A percentile compares a stretch with the other conserved stretches of the same genome.
Evolutionary conservation across 2,113 vertebrate genomes (phyloP).

Genomic region (Vidua macroura): DNA sequence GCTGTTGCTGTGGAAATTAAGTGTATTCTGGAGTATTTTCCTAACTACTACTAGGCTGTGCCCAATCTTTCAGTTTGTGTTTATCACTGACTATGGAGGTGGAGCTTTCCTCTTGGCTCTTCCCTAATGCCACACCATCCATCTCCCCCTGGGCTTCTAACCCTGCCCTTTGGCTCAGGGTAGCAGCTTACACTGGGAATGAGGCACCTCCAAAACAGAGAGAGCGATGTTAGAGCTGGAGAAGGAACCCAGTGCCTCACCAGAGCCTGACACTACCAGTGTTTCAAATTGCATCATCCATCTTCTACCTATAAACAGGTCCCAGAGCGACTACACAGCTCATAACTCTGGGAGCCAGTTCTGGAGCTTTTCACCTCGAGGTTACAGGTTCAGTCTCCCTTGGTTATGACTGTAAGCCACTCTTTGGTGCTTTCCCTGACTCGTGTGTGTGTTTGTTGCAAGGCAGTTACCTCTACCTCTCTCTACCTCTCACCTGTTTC

Average conservation of each 20-base stretch:
- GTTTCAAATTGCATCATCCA: neutral
- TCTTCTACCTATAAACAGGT: neutral
- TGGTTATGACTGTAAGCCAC: neutral
- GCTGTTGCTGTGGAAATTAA: neutral
- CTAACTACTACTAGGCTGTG: neutral
- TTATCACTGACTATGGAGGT: neutral
- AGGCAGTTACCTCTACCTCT: neutral
- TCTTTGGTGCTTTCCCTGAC: neutral
- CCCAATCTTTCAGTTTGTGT: neutral
- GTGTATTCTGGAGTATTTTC: neutral
- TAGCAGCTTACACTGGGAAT: neutral
- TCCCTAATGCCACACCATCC: neutral
- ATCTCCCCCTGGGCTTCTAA: neutral
- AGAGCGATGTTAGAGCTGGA: neutral
- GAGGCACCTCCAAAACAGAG: neutral
- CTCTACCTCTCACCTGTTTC: neutral
- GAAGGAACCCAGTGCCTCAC: neutral
- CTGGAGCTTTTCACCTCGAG: neutral
- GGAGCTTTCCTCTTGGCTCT: neutral
- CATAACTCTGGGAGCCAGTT: neutral
- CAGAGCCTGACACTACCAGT: neutral
- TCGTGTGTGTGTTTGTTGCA: neutral
- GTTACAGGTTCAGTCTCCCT: neutral
- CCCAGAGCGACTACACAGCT: neutral
- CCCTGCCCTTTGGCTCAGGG: neutral